Conservation (phyloP, 1,140 invertebrate species). For the Himalopsyche phryganea region DNA sequence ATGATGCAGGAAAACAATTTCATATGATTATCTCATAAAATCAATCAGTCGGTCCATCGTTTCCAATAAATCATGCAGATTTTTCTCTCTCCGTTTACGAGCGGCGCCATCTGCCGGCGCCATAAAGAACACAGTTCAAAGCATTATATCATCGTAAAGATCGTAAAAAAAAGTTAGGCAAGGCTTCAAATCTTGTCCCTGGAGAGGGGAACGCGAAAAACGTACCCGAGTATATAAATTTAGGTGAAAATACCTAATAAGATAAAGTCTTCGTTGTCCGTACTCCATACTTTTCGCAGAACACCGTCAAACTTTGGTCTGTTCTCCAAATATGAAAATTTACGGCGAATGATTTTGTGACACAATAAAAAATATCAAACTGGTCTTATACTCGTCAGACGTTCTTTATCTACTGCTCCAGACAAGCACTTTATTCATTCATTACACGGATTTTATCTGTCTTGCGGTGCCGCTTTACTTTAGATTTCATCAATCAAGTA, state of each 20-base stretch:
- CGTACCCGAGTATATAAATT: constrained; percentile 1
- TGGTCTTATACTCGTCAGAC: too few species aligned
- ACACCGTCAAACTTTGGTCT: too few species aligned
- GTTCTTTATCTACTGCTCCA: too few species aligned
- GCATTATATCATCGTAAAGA: constrained; percentile 34
- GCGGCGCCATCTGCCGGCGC: constrained; percentile 24
- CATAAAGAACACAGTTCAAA: constrained; percentile 30
- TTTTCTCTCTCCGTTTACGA: constrained; percentile 25
- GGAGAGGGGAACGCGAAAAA: constrained; percentile 3
- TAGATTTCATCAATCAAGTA: too few species aligned
- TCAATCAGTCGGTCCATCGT: constrained; percentile 21
- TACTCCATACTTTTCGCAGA: too few species aligned
- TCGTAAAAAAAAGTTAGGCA: constrained; percentile 29
- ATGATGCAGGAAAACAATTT: background rate
- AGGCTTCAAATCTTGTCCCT: constrained; percentile 26
- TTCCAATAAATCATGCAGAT: constrained; percentile 31
- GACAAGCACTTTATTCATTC: too few species aligned
- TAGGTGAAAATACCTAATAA: background rate
- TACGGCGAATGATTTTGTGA: too few species aligned
- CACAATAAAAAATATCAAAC: too few species aligned
- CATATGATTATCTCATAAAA: constrained; percentile 28
- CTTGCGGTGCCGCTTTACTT: too few species aligned
- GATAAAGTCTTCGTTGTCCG: background rate
- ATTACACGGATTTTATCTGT: too few species aligned
- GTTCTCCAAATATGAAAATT: too few species aligned